These are phyloP conservation scores for Lasioglossum vierecki DNA, from an alignment of 2,888 invertebrate species.

Conservation along the genomic window DNA sequence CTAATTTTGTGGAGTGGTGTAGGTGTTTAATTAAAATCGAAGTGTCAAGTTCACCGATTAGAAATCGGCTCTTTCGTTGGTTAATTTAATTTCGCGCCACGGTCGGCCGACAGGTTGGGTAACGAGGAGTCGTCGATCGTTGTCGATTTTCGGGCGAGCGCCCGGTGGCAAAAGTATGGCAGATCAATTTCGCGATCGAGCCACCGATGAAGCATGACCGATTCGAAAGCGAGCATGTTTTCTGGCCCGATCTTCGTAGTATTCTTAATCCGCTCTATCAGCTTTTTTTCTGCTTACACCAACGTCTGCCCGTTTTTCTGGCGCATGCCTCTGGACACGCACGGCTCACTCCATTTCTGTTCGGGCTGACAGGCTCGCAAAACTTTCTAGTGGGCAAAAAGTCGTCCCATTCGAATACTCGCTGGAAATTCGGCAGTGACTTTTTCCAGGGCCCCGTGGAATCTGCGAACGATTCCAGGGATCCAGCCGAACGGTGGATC, in stretches of 20 bases:
- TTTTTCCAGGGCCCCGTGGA: constrained; percentile 28
- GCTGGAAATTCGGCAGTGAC: constrained; percentile 55
- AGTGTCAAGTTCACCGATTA: neutral
- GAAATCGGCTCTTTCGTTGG: neutral
- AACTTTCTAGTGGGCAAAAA: constrained; percentile 65
- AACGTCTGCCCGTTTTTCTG: constrained; percentile 19
- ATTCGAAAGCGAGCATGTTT: constrained; percentile 60
- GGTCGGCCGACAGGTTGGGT: constrained; percentile 60
- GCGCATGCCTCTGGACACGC: constrained; percentile 30
- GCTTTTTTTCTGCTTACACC: constrained; percentile 12
- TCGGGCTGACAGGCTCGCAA: constrained; percentile 16
- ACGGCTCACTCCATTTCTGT: constrained; percentile 37
- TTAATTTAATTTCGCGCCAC: neutral
- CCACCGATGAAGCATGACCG: constrained; percentile 39
- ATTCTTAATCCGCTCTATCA: constrained; percentile 41
- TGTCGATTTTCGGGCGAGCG: constrained; percentile 55
- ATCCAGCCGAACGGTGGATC: neutral
- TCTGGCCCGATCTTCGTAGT: constrained; percentile 37
- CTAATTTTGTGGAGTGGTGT: neutral
- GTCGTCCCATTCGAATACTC: constrained; percentile 42
- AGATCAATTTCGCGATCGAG: constrained; percentile 64
- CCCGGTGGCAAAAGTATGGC: constrained; percentile 70
- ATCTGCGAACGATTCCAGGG: neutral
- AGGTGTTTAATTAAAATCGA: neutral
- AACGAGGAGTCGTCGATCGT: constrained; percentile 49